Evolutionary conservation across 2,797 vertebrate genomes (phyloP).

Genomic region (Aldrovandia affinis): DNA sequence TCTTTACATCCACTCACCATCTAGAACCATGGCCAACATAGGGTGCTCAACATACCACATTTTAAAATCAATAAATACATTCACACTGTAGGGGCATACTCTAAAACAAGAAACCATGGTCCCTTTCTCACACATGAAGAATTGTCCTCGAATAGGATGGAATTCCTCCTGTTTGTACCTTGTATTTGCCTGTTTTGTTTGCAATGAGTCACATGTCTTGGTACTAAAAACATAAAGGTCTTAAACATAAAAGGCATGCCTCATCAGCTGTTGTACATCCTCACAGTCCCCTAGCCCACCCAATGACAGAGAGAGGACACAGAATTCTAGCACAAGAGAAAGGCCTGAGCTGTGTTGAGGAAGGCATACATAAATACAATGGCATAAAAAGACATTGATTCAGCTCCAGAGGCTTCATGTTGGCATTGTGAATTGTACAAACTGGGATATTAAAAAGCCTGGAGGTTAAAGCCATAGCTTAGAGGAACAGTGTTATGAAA

Average conservation of each 20-base stretch:
- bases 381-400: not conserved
- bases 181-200: not conserved
- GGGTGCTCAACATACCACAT: not conserved
- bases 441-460: conserved; percentile 29
- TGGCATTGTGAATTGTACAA: not conserved
- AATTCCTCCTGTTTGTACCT: not conserved
- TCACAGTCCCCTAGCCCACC: not conserved
- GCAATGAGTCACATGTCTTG: not conserved
- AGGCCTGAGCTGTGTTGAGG: not conserved
- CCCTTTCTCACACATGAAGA: not conserved
- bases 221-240: not conserved
- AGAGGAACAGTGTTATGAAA: conserved; percentile 25
- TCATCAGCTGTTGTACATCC: not conserved
- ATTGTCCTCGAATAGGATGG: not conserved
- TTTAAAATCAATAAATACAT: not conserved
- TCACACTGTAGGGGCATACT: not conserved
- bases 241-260: not conserved
- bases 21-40: no score
- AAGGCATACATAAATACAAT: not conserved
- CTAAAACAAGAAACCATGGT: no score
- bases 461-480: conserved; percentile 22
- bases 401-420: not conserved
- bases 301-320: not conserved
- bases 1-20: no score
- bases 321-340: not conserved